Conservation (phyloP, 2,113 vertebrate genomes). For the Bufo bufo region DNA sequence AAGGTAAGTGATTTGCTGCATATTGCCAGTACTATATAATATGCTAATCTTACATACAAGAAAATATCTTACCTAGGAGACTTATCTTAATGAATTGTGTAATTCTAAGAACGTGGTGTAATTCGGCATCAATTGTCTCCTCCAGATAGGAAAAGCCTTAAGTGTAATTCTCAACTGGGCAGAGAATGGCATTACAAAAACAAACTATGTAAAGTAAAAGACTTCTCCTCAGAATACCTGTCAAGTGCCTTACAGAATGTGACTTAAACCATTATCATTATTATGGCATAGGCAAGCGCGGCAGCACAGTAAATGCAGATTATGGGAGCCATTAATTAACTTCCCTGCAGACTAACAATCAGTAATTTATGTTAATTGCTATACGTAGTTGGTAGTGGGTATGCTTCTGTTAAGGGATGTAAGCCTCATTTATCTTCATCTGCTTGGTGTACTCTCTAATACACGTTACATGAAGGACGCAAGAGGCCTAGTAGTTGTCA, state of each 20-base stretch:
- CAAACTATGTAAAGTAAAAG: constrained; percentile 18
- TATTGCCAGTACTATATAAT: not conserved
- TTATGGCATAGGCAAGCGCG: constrained; percentile 27
- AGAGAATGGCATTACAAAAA: constrained; percentile 14
- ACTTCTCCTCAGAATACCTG: constrained; percentile 45
- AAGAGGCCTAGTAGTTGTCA: constrained; percentile 45
- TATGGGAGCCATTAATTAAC: constrained; percentile 59
- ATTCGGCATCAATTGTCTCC: constrained; percentile 2
- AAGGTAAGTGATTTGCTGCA: not conserved
- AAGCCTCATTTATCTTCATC: constrained; percentile 60
- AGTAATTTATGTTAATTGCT: constrained; percentile 60
- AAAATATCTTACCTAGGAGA: not conserved
- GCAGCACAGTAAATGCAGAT: constrained; percentile 56
- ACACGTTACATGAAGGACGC: constrained; percentile 36
- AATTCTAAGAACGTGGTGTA: constrained; percentile 3
- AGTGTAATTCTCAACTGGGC: not conserved
- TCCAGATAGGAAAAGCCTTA: constrained; percentile 13
- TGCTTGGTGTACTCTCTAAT: constrained; percentile 52
- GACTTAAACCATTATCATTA: constrained; percentile 52
- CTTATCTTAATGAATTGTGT: not conserved
- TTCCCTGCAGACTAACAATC: constrained; percentile 56
- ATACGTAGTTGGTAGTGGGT: constrained; percentile 50
- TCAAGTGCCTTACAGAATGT: constrained; percentile 41
- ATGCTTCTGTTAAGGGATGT: constrained; percentile 55
- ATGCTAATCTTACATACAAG: not conserved